Evolutionary conservation across 2,797 vertebrate species (phyloP).

Genomic region (Iguana delicatissima): DNA sequence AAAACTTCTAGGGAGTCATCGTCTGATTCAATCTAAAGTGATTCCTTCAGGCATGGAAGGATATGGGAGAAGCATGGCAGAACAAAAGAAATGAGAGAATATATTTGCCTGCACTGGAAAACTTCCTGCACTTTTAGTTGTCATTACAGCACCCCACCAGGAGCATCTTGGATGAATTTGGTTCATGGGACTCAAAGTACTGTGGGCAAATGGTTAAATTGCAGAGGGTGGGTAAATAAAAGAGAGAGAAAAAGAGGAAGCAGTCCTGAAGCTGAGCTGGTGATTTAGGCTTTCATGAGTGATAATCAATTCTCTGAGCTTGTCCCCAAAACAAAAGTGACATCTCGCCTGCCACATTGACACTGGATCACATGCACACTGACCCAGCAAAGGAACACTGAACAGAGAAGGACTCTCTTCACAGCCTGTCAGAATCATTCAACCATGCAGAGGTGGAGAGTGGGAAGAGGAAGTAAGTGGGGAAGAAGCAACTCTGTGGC

Average conservation of each 20-base stretch:
- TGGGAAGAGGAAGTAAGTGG: not conserved
- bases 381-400: slow-evolving; percentile 18
- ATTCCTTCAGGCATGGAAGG: too few species aligned
- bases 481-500: not conserved
- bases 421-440: slow-evolving; percentile 15
- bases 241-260: not conserved
- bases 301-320: slow-evolving; percentile 12
- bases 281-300: not conserved
- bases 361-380: slow-evolving; percentile 4
- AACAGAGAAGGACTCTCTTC: slow-evolving; percentile 13
- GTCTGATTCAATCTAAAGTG: too few species aligned
- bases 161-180: not conserved
- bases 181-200: not conserved
- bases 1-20: not conserved
- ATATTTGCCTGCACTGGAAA: not conserved
- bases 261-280: too few species aligned
- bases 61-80: too few species aligned
- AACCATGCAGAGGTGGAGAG: not conserved
- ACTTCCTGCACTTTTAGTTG: not conserved
- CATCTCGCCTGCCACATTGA: not conserved
- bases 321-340: slow-evolving; percentile 7
- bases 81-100: not conserved
- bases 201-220: not conserved
- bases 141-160: too few species aligned
- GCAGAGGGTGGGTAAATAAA: not conserved